Base-by-base conservation (phyloP, 37 sponge, comb jelly and placozoan genomes). In the Oscarella lobularis region DNA sequence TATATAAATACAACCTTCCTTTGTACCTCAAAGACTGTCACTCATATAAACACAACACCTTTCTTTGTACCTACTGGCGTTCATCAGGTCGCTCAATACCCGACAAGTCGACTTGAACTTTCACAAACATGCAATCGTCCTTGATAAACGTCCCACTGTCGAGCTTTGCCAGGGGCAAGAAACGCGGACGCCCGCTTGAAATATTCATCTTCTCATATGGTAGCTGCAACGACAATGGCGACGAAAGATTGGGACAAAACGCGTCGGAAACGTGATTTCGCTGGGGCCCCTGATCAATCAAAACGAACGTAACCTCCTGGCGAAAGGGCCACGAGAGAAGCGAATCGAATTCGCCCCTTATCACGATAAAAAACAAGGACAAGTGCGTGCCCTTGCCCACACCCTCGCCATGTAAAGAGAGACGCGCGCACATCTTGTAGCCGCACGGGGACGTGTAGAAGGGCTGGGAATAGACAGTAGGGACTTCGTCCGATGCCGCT, bases 321-420 rank as follows among this genome's bases (percentile, higher is more conserved):
- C 87, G 88, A 82, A 87, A 91, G 40, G 92, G 92, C 92, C 92
- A 91, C 74, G 79, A 75, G 5, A 91, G 77, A 1, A 91, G 60
- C 0, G 88, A 73, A 48, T 91, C 92, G 74, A 27, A 48, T 20
- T 91, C 92, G 30, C 92, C 92, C 41, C 78, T 87, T 88, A 91
- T 91, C 1, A 91, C 37, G 35, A n/a, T n/a, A n/a, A n/a, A n/a
- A n/a, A n/a, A n/a, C 3, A 91, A 33, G 30, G 88, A 91, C 14
- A 91, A 76, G 55, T 87, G 88, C 0, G 81, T 82, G 27, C 48
- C 82, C 55, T 81, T 39, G n/a, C 92, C 92, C 67, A 77, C 78
- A 3, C 92, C 92, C 82, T 91, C 92, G 20, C 92, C 92, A 84
- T 91, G 87, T 35, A 91, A 67, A 66, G 87, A 91, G 30, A 82